A percentile compares a stretch with the other conserved stretches of the same genome.
phyloP scores from a whole-genome alignment of 2,888 invertebrate genomes.

The Odontocerum albicorne region DNA sequence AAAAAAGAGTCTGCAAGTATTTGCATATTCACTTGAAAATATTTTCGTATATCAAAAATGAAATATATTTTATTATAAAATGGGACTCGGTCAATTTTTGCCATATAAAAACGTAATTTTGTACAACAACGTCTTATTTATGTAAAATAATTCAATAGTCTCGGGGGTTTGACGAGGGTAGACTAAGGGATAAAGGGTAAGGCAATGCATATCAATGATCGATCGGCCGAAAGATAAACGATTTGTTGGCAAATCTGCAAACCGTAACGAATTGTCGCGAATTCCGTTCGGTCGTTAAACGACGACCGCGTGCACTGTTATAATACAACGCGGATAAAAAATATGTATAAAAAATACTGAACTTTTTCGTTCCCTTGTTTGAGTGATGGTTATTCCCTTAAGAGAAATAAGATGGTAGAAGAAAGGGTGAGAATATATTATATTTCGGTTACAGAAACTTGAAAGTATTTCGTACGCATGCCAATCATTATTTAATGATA shows the following conservation, averaged over 20 bases:
- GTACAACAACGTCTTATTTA: constrained; percentile 26
- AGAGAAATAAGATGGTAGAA: constrained; percentile 11
- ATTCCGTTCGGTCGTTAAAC: constrained; percentile 29
- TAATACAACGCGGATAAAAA: constrained; percentile 21
- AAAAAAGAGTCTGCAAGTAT: too few species aligned
- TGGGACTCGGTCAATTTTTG: too few species aligned
- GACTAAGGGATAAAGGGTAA: not conserved
- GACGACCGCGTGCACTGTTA: constrained; percentile 19
- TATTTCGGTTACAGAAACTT: not conserved
- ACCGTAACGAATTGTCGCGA: constrained; percentile 33
- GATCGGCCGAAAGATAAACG: constrained; percentile 31
- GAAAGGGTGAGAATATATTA: constrained; percentile 14
- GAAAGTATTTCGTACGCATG: constrained; percentile 15
- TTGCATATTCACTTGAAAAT: too few species aligned
- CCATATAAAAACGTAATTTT: too few species aligned
- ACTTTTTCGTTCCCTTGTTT: constrained; percentile 13
- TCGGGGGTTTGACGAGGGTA: constrained; percentile 23
- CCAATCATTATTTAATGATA: constrained; percentile 14
- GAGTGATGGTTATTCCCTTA: constrained; percentile 17
- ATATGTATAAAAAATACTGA: not conserved
- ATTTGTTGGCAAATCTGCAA: constrained; percentile 31
- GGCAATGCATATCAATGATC: constrained; percentile 31
- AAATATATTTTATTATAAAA: too few species aligned
- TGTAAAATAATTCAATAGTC: constrained; percentile 22
- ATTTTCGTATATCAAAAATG: too few species aligned